These are phyloP conservation scores for Diachasmimorpha longicaudata DNA, from an alignment of 1,140 invertebrate genomes.

Conservation along the genomic window DNA sequence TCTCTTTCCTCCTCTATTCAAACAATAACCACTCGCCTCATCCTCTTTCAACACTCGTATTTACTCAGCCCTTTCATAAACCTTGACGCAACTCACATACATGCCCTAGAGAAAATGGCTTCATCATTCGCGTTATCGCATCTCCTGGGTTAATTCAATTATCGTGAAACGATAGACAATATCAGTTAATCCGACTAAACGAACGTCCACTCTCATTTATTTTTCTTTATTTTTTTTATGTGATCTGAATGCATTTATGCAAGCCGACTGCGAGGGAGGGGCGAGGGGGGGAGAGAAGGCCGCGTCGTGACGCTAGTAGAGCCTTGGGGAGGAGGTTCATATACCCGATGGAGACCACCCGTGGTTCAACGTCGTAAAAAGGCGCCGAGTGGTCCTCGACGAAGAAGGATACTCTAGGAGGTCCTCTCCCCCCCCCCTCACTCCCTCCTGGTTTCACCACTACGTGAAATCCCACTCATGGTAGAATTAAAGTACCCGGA, in stretches of 20 bases:
- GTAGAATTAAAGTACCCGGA: neutral
- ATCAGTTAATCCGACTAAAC: neutral
- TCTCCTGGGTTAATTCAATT: constrained; percentile 32
- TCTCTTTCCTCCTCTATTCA: neutral
- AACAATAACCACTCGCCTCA: neutral
- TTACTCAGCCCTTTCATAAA: neutral
- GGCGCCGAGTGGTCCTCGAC: constrained; percentile 17
- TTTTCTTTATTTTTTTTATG: neutral
- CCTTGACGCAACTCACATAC: constrained; percentile 19
- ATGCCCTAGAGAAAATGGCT: constrained; percentile 20
- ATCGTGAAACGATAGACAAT: constrained; percentile 6
- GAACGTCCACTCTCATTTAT: neutral
- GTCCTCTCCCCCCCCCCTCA: neutral
- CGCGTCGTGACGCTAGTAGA: constrained; percentile 24
- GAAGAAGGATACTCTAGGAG: constrained; percentile 18
- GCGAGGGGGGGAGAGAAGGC: constrained; percentile 4
- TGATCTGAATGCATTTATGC: constrained; percentile 6
- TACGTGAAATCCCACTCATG: neutral
- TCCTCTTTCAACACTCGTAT: neutral
- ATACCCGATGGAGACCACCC: constrained; percentile 46
- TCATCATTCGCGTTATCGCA: constrained; percentile 27
- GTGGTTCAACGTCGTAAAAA: constrained; percentile 35
- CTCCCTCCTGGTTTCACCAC: too few relatives aligned
- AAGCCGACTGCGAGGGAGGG: neutral
- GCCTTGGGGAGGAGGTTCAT: neutral